Conservation (phyloP, 2,797 vertebrate genomes). For the Heterohyrax brucei region DNA sequence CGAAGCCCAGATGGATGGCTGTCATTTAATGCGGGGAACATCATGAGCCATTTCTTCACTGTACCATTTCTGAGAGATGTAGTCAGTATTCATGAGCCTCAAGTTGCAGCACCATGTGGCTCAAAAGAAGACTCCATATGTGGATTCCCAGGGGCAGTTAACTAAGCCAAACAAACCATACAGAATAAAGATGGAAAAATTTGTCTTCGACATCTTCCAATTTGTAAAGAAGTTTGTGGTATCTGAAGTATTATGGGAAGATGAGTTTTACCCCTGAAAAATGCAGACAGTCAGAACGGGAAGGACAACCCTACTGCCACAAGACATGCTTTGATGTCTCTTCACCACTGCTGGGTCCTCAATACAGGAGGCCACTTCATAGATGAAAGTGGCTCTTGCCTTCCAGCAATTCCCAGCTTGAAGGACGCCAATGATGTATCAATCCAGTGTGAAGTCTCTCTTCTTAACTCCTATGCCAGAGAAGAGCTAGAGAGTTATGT, state of each 20-base stretch:
- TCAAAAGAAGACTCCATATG: slow-evolving; percentile 97
- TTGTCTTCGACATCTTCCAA: slow-evolving; percentile 99
- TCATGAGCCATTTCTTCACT: slow-evolving; percentile 98
- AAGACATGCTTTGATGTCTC: slow-evolving; percentile 95
- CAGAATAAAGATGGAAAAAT: slow-evolving; percentile 99
- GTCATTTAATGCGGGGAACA: slow-evolving; percentile 96
- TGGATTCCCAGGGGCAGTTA: slow-evolving; percentile 93
- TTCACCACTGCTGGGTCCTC: slow-evolving; percentile 99
- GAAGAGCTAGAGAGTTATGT: slow-evolving; percentile 96
- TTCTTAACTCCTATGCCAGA: slow-evolving; percentile 96
- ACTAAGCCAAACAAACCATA: slow-evolving; percentile 97
- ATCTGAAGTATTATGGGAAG: slow-evolving; percentile 97
- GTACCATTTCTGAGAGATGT: slow-evolving; percentile 95
- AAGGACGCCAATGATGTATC: slow-evolving; percentile 97
- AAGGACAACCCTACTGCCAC: slow-evolving; percentile 99
- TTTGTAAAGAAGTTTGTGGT: slow-evolving; percentile 98
- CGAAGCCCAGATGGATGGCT: slow-evolving; percentile 95
- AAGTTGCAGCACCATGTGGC: slow-evolving; percentile 97
- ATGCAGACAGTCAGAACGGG: slow-evolving; percentile 97
- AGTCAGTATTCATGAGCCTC: slow-evolving; percentile 96
- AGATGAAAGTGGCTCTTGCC: slow-evolving; percentile 95
- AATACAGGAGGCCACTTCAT: slow-evolving; percentile 97
- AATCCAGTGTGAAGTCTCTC: slow-evolving; percentile 99
- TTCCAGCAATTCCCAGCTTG: slow-evolving; percentile 98
- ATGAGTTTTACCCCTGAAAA: slow-evolving; percentile 98